phyloP scores from a whole-genome alignment of 2,797 vertebrate genomes.

The Passerculus sandwichensis region DNA sequence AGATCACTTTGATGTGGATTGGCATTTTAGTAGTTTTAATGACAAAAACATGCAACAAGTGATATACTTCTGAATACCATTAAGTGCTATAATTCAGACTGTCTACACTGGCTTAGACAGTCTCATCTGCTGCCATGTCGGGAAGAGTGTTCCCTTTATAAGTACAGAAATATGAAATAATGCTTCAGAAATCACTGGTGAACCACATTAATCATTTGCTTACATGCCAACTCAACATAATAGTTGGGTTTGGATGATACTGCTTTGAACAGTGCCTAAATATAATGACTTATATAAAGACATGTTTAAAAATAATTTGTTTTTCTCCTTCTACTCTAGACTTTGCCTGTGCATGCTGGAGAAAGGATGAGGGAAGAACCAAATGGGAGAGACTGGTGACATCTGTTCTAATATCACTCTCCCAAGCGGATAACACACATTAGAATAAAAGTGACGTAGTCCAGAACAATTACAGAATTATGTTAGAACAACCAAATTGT shows the following conservation, averaged over 20 bases:
- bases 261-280: slow-evolving; percentile 51
- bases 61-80: slow-evolving; percentile 24
- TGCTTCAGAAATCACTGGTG: slow-evolving; percentile 51
- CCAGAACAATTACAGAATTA: neutral
- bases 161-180: slow-evolving; percentile 49
- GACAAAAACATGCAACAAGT: slow-evolving; percentile 19
- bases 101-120: slow-evolving; percentile 9
- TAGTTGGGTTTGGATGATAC: slow-evolving; percentile 44
- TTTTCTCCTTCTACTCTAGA: neutral
- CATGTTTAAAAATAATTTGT: slow-evolving; percentile 47
- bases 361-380: neutral
- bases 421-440: neutral
- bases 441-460: neutral
- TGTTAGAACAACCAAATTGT: neutral
- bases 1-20: slow-evolving; percentile 23
- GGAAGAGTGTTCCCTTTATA: neutral
- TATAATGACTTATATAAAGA: slow-evolving; percentile 35
- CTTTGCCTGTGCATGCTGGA: neutral
- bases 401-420: neutral
- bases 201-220: slow-evolving; percentile 60
- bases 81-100: slow-evolving; percentile 30
- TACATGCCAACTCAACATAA: slow-evolving; percentile 41
- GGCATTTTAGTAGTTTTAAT: slow-evolving; percentile 1
- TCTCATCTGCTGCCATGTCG: slow-evolving; percentile 27
- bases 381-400: neutral